Evolutionary conservation across 2,113 vertebrate genomes (phyloP).

Genomic region (Oreocharis arfaki): DNA sequence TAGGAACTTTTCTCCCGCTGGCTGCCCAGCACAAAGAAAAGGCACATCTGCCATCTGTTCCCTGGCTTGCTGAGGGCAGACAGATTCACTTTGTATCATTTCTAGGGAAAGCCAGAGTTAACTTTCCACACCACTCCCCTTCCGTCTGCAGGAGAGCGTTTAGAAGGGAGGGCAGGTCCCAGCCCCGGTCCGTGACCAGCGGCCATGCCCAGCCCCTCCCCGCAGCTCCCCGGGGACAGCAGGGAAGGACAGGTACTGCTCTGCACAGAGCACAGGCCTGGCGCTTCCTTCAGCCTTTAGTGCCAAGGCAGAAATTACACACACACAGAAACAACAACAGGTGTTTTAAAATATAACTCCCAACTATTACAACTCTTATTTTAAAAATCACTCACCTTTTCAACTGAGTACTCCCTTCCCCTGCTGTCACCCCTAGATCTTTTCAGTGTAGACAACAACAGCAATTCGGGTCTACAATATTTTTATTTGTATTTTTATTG

Average conservation of each 20-base stretch:
- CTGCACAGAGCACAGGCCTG: accelerated
- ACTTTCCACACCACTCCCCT: accelerated
- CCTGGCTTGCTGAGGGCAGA: background rate
- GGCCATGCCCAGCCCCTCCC: background rate
- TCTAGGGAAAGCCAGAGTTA: too few relatives aligned
- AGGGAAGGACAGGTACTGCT: background rate
- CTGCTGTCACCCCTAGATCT: background rate
- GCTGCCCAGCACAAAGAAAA: background rate
- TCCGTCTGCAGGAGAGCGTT: accelerated
- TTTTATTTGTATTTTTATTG: background rate
- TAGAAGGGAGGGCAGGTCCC: background rate
- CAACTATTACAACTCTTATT: background rate
- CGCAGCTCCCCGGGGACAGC: accelerated
- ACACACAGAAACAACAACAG: background rate
- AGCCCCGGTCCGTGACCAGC: background rate
- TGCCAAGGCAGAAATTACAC: background rate
- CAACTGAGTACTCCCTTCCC: background rate
- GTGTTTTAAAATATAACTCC: background rate
- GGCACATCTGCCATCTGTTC: accelerated
- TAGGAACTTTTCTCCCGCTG: background rate
- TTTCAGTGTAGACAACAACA: background rate
- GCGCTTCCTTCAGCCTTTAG: background rate
- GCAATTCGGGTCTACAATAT: background rate
- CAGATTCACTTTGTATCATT: accelerated
- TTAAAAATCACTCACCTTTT: background rate